These are phyloP conservation scores for Neodontobutis hainanensis DNA, from an alignment of 2,113 vertebrate genomes.

Conservation along the genomic window DNA sequence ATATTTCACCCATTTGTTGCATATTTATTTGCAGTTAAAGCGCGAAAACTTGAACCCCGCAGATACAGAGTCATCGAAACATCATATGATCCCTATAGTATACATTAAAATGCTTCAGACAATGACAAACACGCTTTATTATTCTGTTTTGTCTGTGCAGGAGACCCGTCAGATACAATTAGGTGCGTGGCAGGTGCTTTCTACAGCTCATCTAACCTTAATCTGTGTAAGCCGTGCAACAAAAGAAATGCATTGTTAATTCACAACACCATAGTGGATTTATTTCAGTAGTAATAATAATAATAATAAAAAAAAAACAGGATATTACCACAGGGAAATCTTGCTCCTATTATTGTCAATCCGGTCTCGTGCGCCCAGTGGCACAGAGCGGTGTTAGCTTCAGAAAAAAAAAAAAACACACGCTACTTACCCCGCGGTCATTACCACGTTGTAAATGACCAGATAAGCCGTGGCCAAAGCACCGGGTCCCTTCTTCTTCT, in stretches of 20 bases:
- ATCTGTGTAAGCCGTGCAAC: conserved; percentile 24
- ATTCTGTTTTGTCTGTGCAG: background rate
- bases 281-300: background rate
- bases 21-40: too few species aligned
- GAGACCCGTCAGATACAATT: conserved; percentile 2
- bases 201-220: conserved; percentile 18
- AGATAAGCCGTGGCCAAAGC: conserved; percentile 90
- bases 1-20: too few species aligned
- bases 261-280: background rate
- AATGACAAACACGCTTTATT: conserved; percentile 18
- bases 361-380: background rate
- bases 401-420: conserved; percentile 16
- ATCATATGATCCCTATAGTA: background rate
- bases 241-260: background rate
- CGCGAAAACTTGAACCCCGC: background rate
- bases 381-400: conserved; percentile 41
- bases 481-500: conserved; percentile 85
- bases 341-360: background rate
- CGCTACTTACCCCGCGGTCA: conserved; percentile 90
- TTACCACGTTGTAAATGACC: conserved; percentile 96
- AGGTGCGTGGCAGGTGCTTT: conserved; percentile 15
- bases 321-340: background rate
- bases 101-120: background rate
- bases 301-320: too few species aligned
- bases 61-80: background rate